Evolutionary conservation across 2,113 vertebrate genomes (phyloP), one percentile per base, ranked within the genome.

Genomic region (Rhipidura dahli): DNA sequence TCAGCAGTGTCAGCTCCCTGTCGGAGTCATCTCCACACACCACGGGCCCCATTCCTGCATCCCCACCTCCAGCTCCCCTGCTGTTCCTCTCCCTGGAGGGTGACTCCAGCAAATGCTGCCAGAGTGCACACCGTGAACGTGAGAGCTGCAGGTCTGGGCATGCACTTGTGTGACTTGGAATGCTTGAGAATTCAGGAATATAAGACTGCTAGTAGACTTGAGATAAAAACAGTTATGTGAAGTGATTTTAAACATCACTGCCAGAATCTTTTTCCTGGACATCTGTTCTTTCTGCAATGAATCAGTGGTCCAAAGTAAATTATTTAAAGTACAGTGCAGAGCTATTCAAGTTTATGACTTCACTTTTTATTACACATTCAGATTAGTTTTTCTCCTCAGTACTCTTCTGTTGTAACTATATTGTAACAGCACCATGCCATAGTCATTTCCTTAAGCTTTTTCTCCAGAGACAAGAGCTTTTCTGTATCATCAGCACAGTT

Each of bases 91-190:
- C 63, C 47, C 26, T 35, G 10, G 2, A 3, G 24, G n/a, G 3
- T 28, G 26, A 7, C 3, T 33, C 47, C 44, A 15, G 30, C 10
- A 0, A 0, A 0, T 0, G 1, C 24, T 37, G 9, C 56, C 2
- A 0, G 4, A 2, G 1, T 4, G 35, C 39, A 37, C 50, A 13
- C 20, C 2, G 17, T 2, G 39, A 31, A n/a, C 22, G 2, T 3
- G 31, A 73, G 28, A 5, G 11, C 30, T 5, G 65, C 17, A 23
- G 18, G 6, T 22, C 39, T 63, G 65, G 37, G 23, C 40, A 9
- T 0, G 0, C 2, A 0, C n/a, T 24, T 1, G 1, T 18, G 39
- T n/a, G 23, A 21, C 27, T 33, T 28, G 22, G 26, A 64, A 15
- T 3, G 4, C 30, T n/a, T 35, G 39, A 60, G 45, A 40, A 28